Base-by-base conservation (phyloP, 2,888 invertebrate genomes). In the Notodonta ziczac region DNA sequence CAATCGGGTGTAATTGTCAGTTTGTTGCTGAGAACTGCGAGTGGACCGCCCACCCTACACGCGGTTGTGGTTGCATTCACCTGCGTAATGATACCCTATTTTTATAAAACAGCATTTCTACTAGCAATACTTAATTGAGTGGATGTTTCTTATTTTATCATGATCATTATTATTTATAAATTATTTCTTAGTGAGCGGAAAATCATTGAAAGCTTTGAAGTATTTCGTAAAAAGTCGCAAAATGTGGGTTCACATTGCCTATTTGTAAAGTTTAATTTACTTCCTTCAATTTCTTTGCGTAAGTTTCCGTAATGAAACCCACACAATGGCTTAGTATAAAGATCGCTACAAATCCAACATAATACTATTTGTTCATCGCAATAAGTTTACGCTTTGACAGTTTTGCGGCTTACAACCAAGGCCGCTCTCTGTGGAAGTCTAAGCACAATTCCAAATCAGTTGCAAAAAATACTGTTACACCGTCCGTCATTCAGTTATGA, bases 331-430 rank as follows among this genome's bases (percentile, higher is more conserved):
- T 24, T 24, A 24, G 8, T 14, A 50, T 50, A 24, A 51, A 9
- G 32, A 48, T 46, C 32, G 46, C 35, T 35, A 39, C 48, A 39
- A 39, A 32, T 50, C n/a, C 53, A n/a, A 53, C 53, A 53, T 53
- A 35, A 53, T 14, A 53, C 5, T 35, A 53, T 53, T 53, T 35
- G 35, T 53, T 53, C 16, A 53, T 16, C n/a, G 53, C 53, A 53
- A 53, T 53, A 13, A 35, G 53, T 53, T 53, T 4, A n/a, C 53
- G 53, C 53, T 53, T 35, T 35, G 35, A 13, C 53, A n/a, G 53
- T 12, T 53, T 35, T 35, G 53, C 6, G 32, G 35, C 35, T 5
- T 9, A 50, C 24, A 24, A 24, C 10, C 53, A 35, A 53, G 35
- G 53, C 53, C 12, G 12, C 14, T 14, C 16, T 50, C 10, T 50